Evolutionary conservation across 2,888 invertebrate genomes (phyloP).

Genomic region (Drosophila prolongata): DNA sequence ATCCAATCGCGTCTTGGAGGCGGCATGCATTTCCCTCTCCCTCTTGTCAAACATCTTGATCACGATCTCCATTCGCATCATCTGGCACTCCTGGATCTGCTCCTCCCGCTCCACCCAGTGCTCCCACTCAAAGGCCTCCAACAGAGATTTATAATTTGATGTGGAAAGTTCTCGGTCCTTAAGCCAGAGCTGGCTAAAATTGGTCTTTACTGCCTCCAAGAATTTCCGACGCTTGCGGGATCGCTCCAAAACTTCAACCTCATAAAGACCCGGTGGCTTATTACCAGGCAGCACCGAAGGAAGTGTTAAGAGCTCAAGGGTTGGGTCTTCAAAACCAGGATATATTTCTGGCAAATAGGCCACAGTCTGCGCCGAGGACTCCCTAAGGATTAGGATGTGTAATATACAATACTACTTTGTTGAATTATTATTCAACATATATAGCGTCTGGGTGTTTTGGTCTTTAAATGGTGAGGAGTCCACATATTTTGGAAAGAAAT

Average conservation of each 20-base stretch:
- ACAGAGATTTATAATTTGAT: conserved; percentile 86
- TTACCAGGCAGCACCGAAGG: conserved; percentile 74
- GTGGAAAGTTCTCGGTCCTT: conserved; percentile 84
- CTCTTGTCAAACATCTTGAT: conserved; percentile 86
- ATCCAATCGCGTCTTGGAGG: conserved; percentile 85
- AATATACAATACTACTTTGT: background rate
- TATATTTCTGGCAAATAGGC: conserved; percentile 80
- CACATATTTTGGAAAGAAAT: conserved; percentile 52
- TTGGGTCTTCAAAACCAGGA: conserved; percentile 54
- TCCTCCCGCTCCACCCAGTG: conserved; percentile 93
- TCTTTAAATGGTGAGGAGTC: conserved; percentile 60
- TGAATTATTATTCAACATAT: conserved; percentile 66
- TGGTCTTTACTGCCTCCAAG: conserved; percentile 86
- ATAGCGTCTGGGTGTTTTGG: conserved; percentile 81
- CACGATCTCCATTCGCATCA: conserved; percentile 87
- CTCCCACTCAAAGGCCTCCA: conserved; percentile 92
- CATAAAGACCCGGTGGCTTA: conserved; percentile 81
- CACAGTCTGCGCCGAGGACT: conserved; percentile 83
- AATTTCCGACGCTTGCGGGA: conserved; percentile 88
- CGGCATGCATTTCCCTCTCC: conserved; percentile 81
- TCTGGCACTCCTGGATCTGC: conserved; percentile 90
- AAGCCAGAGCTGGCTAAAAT: conserved; percentile 84
- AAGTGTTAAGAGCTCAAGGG: conserved; percentile 79
- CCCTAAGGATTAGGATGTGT: conserved; percentile 56
- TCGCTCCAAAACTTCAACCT: conserved; percentile 87